Base-by-base conservation (phyloP, 2,888 invertebrate species). In the Scaptomyza tumidula region DNA sequence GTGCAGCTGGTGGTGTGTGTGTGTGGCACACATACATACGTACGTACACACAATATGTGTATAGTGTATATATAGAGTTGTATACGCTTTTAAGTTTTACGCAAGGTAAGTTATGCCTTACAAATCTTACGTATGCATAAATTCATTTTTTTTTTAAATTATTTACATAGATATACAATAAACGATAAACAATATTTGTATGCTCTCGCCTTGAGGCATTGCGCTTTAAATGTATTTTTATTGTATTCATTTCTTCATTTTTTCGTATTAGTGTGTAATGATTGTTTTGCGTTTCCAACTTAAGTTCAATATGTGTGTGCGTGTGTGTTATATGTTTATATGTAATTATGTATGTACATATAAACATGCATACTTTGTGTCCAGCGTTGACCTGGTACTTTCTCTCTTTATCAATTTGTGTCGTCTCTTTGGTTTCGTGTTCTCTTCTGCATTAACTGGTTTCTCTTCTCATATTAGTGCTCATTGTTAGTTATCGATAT, bases 51-150 rank as follows among this genome's bases (percentile, higher is more conserved):
- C 55, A 58, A 35, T 65, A 55, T 45, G 45, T 57, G 44, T 55
- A 52, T 57, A 55, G 63, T 60, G 61, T 68, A 50, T 55, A 33
- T 33, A 64, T 70, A 64, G 71, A 75, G 71, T 77, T 60, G 59
- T 59, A 68, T 68, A 68, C 73, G 75, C 68, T 75, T 77, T 75
- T 75, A 75, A 60, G 77, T 75, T 75, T 68, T 14, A 52, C 68
- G 75, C 69, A 75, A 75, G 75, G 75, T 75, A 75, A 75, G 75
- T 75, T 74, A 50, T 59, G 73, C 67, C 67, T 67, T 67, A 72
- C 73, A 52, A 52, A 68, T 76, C 31, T 56, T 56, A 68, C 43
- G 49, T 75, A 75, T 75, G 67, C 76, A 70, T 70, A 66, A 33
- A 49, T 37, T 41, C n/a, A 35, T 35, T 67, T 58, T 33, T 33